These are phyloP conservation scores for Cheirogaleus medius DNA, from an alignment of 2,113 vertebrate genomes.

Conservation along the genomic window DNA sequence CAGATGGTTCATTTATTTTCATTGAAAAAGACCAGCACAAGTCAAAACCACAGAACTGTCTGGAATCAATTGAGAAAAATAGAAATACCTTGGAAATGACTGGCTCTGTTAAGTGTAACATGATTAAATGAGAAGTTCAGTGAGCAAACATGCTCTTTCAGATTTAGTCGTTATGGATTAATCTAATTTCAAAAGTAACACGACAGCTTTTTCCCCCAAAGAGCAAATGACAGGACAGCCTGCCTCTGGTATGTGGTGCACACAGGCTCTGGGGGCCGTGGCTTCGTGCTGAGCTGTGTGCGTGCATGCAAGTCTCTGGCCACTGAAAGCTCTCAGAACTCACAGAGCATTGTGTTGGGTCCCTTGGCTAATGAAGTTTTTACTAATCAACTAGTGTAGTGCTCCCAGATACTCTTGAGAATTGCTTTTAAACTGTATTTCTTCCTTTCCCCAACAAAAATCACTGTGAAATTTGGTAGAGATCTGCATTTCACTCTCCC, in stretches of 20 bases:
- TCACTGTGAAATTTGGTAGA: neutral
- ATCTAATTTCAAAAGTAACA: slow-evolving; percentile 66
- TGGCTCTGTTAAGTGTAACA: slow-evolving; percentile 40
- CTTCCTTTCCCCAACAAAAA: neutral
- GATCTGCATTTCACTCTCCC: neutral
- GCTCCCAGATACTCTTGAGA: neutral
- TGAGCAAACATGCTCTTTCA: slow-evolving; percentile 54
- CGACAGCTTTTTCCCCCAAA: neutral
- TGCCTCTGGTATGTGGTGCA: neutral
- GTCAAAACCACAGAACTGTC: slow-evolving; percentile 73
- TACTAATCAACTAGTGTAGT: neutral
- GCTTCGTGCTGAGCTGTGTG: neutral
- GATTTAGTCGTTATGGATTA: slow-evolving; percentile 58
- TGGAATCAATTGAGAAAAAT: slow-evolving; percentile 73
- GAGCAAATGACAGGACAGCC: neutral
- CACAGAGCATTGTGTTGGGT: neutral
- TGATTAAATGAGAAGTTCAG: slow-evolving; percentile 51
- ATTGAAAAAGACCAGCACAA: slow-evolving; percentile 74
- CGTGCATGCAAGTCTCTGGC: neutral
- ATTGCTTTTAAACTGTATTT: neutral
- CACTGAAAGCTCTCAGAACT: neutral
- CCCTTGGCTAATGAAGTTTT: neutral
- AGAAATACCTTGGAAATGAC: slow-evolving; percentile 71
- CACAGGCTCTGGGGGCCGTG: neutral
- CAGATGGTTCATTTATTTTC: slow-evolving; percentile 77